Evolutionary conservation across 1,140 invertebrate species (phyloP).

Genomic region (Popillia japonica): DNA sequence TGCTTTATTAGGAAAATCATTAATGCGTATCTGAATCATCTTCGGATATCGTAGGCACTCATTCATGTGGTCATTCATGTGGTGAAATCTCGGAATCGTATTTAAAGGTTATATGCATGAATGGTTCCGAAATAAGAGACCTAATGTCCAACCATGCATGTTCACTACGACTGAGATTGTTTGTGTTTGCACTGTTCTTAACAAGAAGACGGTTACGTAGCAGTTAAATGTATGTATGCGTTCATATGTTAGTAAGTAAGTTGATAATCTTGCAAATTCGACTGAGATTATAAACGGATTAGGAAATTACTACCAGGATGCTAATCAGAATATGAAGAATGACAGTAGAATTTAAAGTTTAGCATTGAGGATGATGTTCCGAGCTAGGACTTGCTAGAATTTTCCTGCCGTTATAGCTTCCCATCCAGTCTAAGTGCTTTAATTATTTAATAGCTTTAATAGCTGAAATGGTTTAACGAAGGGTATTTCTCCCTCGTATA

Average conservation of each 20-base stretch:
- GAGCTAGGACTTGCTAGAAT: no score
- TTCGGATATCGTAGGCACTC: neutral
- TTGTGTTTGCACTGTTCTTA: neutral
- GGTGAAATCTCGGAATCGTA: neutral
- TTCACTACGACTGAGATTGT: neutral
- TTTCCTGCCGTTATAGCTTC: no score
- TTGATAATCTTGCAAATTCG: no score
- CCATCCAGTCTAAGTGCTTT: no score
- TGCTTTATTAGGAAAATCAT: slow-evolving; percentile 13
- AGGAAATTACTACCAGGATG: no score
- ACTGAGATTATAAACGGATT: no score
- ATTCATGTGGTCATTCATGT: slow-evolving; percentile 20
- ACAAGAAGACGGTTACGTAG: neutral
- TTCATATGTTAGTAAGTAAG: neutral
- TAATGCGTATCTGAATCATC: slow-evolving; percentile 20
- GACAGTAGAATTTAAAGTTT: no score
- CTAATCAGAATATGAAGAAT: no score
- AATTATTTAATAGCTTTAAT: no score
- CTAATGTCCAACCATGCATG: slow-evolving; percentile 26
- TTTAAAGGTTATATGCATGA: slow-evolving; percentile 3
- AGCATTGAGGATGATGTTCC: no score
- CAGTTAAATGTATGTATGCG: neutral
- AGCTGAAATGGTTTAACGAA: no score
- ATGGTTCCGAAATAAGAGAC: neutral
- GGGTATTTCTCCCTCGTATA: no score